Evolutionary conservation across 2,888 invertebrate species (phyloP).

Genomic region (Phrixothrix hirtus): DNA sequence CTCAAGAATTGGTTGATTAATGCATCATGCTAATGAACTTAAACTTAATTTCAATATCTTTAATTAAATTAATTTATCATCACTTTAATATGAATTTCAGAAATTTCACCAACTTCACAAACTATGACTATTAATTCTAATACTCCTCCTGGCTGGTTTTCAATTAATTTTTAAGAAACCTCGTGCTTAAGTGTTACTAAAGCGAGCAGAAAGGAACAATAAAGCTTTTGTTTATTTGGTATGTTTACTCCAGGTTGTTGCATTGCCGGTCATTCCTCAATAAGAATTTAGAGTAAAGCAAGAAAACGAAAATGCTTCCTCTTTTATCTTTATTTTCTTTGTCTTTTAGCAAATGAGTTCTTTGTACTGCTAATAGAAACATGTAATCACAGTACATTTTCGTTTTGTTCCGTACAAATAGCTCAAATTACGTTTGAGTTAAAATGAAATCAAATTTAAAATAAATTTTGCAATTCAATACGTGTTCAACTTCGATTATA

Average conservation of each 20-base stretch:
- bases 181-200: neutral
- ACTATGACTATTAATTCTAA: conserved; percentile 21
- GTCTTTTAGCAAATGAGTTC: conserved; percentile 18
- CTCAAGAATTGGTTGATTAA: conserved; percentile 41
- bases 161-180: conserved; percentile 15
- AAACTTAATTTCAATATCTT: conserved; percentile 48
- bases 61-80: conserved; percentile 49
- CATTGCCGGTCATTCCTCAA: conserved; percentile 11
- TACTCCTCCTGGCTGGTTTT: conserved; percentile 2
- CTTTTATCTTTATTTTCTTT: conserved; percentile 22
- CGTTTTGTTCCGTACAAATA: conserved; percentile 10
- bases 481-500: conserved; percentile 1
- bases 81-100: conserved; percentile 23
- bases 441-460: conserved; percentile 4
- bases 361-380: conserved; percentile 21
- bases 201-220: neutral
- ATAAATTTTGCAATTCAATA: conserved; percentile 2
- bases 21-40: conserved; percentile 43
- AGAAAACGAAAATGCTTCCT: conserved; percentile 1
- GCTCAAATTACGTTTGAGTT: conserved; percentile 2
- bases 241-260: conserved; percentile 8
- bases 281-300: conserved; percentile 13
- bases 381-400: conserved; percentile 13
- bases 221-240: conserved; percentile 15
- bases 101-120: conserved; percentile 22